phyloP scores from a whole-genome alignment of 2,888 invertebrate species.

The Tipula unca region DNA sequence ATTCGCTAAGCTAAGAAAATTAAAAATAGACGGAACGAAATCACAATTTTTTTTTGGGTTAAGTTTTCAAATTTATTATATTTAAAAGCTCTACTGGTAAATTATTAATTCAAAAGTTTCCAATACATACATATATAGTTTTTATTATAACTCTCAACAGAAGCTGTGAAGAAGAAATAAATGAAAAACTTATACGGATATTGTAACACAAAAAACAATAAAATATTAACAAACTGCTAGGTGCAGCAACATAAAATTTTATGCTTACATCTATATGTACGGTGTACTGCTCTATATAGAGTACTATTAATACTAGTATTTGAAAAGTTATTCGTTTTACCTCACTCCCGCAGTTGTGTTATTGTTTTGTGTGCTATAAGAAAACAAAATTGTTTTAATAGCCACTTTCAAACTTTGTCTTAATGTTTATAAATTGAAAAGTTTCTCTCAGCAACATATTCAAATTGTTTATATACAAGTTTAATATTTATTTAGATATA shows the following conservation, averaged over 20 bases:
- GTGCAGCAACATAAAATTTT: neutral
- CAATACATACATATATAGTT: neutral
- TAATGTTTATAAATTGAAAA: neutral
- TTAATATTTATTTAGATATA: neutral
- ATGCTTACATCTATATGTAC: neutral
- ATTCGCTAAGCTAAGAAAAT: neutral
- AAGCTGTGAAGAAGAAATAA: neutral
- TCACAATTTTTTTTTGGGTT: neutral
- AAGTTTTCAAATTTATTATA: neutral
- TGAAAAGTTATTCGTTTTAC: neutral
- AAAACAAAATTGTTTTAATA: neutral
- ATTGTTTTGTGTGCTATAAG: neutral
- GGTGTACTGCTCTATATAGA: neutral
- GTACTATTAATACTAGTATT: neutral
- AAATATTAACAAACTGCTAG: neutral
- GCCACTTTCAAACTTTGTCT: neutral
- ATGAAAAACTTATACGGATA: neutral
- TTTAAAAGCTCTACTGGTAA: neutral
- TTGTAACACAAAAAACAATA: neutral
- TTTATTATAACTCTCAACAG: neutral
- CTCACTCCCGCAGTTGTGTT: neutral
- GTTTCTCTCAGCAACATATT: neutral
- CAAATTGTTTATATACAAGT: neutral
- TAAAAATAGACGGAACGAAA: neutral
- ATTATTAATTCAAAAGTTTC: neutral